Base-by-base conservation (phyloP, 2,888 invertebrate species). In the Formica aserva region DNA sequence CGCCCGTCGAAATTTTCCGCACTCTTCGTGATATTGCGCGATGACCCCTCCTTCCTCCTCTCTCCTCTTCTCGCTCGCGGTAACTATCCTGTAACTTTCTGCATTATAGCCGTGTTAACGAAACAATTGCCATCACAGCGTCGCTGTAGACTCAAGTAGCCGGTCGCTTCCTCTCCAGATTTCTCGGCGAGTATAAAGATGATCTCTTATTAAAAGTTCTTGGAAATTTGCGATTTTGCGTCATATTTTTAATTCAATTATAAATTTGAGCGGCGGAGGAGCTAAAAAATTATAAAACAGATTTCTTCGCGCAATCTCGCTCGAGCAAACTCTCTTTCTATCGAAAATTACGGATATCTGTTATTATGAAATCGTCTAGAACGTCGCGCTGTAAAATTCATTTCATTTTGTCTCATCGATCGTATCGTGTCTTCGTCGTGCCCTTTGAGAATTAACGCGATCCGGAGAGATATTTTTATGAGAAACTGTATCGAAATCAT, bases 71-170 rank as follows among this genome's bases (percentile, higher is more conserved):
- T 35, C 71, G 69, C 57, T 55, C 41, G 78, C 78, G 35, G 60
- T 35, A 57, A 67, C 65, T 71, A 60, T 45, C 18, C 66, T 22
- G 60, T 60, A 78, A 78, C 78, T 78, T 78, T 78, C 71, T 67
- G 22, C 71, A 78, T 78, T 78, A 78, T 22, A 71, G 60, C 35
- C 78, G 60, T 60, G 71, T 78, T 78, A 78, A 78, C 78, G 78
- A 78, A 78, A 78, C 78, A 78, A 78, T 78, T 71, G 78, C 60
- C 71, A 71, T 22, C 67, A n/a, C 45, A 0, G 29, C 22, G 66
- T 29, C 18, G 9, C 4, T 26, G n/a, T 41, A 32, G 41, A n/a
- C n/a, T 29, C 48, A 52, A 6, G 13, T 32, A n/a, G 45, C 63
- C 35, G 26, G 41, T 32, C 55, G 41, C 9, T 52, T 52, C 38